Percentiles rank a stretch among this genome's conserved stretches.
Evolutionary conservation across 2,797 vertebrate genomes (phyloP).

Genomic region (Pseudochirops corinnae): DNA sequence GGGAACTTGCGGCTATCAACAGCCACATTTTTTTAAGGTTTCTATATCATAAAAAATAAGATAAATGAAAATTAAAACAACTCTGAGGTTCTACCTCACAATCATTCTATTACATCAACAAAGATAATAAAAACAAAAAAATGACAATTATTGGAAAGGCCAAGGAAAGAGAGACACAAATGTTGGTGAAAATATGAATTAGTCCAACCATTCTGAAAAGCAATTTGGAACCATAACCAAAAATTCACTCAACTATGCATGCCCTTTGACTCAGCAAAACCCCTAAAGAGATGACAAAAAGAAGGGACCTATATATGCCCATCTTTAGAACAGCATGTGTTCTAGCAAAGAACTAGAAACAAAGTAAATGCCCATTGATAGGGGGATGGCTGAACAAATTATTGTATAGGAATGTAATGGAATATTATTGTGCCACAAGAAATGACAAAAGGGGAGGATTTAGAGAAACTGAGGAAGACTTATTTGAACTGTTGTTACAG

Average conservation of each 20-base stretch:
- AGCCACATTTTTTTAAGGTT: not conserved
- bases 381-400: not conserved
- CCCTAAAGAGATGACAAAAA: not conserved
- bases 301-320: not conserved
- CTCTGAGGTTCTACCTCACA: not conserved
- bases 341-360: not conserved
- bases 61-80: not conserved
- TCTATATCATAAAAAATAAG: not conserved
- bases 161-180: not conserved
- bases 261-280: not conserved
- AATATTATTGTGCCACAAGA: not conserved
- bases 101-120: too few species aligned
- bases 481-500: not conserved
- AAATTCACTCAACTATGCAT: not conserved
- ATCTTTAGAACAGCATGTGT: not conserved
- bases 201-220: not conserved
- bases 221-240: not conserved
- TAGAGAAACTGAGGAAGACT: not conserved
- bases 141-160: not conserved
- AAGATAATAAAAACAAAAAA: not conserved
- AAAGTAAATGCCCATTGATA: not conserved
- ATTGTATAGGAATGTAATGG: not conserved
- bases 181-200: not conserved
- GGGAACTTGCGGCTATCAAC: not conserved
- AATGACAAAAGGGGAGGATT: not conserved